These are phyloP conservation scores for Poeciliopsis infans DNA, from an alignment of 2,797 vertebrate species.

Conservation along the genomic window DNA sequence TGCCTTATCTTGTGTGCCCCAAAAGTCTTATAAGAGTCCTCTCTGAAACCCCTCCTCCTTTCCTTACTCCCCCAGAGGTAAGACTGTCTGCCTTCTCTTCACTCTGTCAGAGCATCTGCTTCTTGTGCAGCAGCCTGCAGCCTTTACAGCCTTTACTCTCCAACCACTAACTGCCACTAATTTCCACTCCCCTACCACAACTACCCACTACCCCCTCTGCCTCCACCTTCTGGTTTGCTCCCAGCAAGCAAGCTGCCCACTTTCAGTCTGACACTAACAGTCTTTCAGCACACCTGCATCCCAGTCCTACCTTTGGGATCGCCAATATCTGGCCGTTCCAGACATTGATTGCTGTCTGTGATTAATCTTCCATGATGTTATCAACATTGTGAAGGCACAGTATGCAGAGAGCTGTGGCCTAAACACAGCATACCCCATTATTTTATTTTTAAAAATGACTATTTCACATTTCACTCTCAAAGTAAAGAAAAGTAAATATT, in stretches of 20 bases:
- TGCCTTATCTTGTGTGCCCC: conserved; percentile 78
- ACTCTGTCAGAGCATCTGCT: conserved; percentile 55
- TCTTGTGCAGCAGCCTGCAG: conserved; percentile 59
- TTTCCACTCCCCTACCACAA: background rate
- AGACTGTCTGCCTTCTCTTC: conserved; percentile 51
- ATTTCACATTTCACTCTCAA: background rate
- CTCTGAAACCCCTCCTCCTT: conserved; percentile 73
- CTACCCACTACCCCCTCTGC: background rate
- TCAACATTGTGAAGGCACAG: background rate
- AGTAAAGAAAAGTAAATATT: background rate
- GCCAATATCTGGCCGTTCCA: background rate
- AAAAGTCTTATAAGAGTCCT: conserved; percentile 72
- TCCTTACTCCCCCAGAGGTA: conserved; percentile 76
- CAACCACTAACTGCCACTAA: conserved; percentile 1
- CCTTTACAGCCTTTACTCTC: conserved; percentile 27
- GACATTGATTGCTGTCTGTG: conserved; percentile 1
- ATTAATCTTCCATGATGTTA: conserved; percentile 15
- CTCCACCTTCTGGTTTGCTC: conserved; percentile 45
- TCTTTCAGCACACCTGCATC: conserved; percentile 50
- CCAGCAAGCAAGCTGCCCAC: conserved; percentile 37
- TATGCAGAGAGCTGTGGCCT: background rate
- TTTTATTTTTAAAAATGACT: background rate
- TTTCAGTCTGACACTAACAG: conserved; percentile 56
- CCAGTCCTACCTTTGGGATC: conserved; percentile 17
- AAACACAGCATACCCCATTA: background rate